Evolutionary conservation across 2,797 vertebrate species (phyloP), one percentile per base, ranked within the genome.

Genomic region (Phataginus tetradactyla): DNA sequence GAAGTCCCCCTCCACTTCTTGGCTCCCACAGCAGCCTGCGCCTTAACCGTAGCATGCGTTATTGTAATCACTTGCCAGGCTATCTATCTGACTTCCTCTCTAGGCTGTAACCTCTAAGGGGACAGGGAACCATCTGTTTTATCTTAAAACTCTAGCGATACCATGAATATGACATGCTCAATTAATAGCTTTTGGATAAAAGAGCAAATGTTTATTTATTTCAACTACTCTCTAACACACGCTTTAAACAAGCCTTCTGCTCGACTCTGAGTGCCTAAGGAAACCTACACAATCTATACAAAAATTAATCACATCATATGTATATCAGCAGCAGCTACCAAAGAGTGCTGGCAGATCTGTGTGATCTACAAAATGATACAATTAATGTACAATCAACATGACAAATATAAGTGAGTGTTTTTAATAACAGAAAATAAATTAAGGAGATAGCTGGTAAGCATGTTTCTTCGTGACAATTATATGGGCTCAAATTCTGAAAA

Each of bases 21-120:
- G 49, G 27, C 27, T 49, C 8, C 32, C 15, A 18, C 0, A 7
- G 37, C 12, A 4, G 29, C 14, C 64, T 11, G n/a, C 0, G 5
- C 25, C 55, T 91, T 12, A 32, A 9, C 45, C 39, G 64, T 27
- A 53, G n/a, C 8, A 5, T 34, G 15, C 42, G 64, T 42, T 5
- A 34, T 2, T 59, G 14, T 29, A 18, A 34, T 53, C 53, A 39
- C 7, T n/a, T 17, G 4, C 7, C 34, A 74, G 12, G 49, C 5
- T 51, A 29, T 20, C 5, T 51, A 29, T 20, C 29, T 32, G 27
- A 61, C 57, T 25, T 27, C 29, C 27, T 14, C 23, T 25, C 45
- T 32, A n/a, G 61, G 53, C 77, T 29, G 49, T 23, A 63, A 72
- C 13, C 27, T 59, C 63, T 69, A 13, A 75, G 27, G 27, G 20